These are phyloP conservation scores for Dione juno DNA, from an alignment of 2,888 invertebrate genomes.

Conservation along the genomic window DNA sequence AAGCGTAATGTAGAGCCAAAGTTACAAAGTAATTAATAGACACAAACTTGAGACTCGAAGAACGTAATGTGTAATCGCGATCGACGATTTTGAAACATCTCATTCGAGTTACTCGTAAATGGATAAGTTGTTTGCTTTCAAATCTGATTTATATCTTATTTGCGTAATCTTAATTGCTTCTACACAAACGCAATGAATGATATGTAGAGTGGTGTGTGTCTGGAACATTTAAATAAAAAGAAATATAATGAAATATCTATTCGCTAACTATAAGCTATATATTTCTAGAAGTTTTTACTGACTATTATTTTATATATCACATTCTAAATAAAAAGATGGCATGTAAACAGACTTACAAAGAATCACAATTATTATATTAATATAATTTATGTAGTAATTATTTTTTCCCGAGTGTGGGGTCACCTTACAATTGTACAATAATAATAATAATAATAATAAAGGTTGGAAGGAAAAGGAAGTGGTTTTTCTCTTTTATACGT, in stretches of 20 bases:
- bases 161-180: conserved; percentile 37
- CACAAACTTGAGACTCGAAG: conserved; percentile 28
- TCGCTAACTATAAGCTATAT: no score
- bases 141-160: conserved; percentile 39
- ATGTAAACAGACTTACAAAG: no score
- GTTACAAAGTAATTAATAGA: conserved; percentile 29
- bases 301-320: background rate
- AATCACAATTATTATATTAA: no score
- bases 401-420: no score
- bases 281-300: background rate
- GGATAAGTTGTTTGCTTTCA: conserved; percentile 40
- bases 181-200: background rate
- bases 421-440: background rate
- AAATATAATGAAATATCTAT: no score
- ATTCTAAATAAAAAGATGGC: background rate
- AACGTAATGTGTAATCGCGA: conserved; percentile 31
- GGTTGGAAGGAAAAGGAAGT: background rate
- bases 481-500: background rate
- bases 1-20: background rate
- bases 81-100: conserved; percentile 29
- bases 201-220: no score
- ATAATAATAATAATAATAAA: background rate
- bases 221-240: no score
- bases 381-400: no score
- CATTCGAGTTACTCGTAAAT: conserved; percentile 30